Conservation (phyloP, 2,888 invertebrate species). For the Cecidostiba fungosa region DNA sequence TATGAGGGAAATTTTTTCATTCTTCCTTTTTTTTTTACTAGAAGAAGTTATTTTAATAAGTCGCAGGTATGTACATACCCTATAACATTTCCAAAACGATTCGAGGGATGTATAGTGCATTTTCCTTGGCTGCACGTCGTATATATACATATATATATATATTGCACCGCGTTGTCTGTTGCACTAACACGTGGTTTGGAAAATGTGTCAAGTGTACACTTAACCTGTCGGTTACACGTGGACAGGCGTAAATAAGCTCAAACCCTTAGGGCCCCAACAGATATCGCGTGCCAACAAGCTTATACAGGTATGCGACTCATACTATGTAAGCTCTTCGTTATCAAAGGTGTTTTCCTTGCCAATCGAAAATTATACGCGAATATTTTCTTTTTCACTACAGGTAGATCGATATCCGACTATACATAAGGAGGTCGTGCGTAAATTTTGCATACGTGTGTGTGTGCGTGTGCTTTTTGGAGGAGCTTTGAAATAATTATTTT, state of each 20-base stretch:
- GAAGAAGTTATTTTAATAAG: neutral
- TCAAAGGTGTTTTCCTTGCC: neutral
- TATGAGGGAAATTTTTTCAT: neutral
- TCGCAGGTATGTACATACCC: too few relatives aligned
- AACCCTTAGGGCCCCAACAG: neutral
- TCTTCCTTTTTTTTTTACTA: neutral
- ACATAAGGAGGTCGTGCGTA: neutral
- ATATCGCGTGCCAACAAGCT: neutral
- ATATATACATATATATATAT: neutral
- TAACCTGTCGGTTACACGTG: slow-evolving; percentile 38
- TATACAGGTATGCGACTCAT: neutral
- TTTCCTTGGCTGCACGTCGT: neutral
- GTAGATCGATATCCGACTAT: neutral
- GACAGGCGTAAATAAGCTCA: slow-evolving; percentile 37
- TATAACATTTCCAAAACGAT: too few relatives aligned
- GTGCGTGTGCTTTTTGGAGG: neutral
- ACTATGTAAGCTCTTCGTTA: neutral
- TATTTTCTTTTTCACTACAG: neutral
- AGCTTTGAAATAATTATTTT: neutral
- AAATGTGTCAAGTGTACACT: slow-evolving; percentile 42
- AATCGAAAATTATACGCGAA: neutral
- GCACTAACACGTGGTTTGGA: neutral
- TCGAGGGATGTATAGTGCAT: neutral
- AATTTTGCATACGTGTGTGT: neutral
- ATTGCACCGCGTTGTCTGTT: neutral